Percentiles rank a stretch among this genome's conserved stretches.
These are phyloP conservation scores for Cettia cetti DNA, from an alignment of 2,113 vertebrate species.

Conservation along the genomic window DNA sequence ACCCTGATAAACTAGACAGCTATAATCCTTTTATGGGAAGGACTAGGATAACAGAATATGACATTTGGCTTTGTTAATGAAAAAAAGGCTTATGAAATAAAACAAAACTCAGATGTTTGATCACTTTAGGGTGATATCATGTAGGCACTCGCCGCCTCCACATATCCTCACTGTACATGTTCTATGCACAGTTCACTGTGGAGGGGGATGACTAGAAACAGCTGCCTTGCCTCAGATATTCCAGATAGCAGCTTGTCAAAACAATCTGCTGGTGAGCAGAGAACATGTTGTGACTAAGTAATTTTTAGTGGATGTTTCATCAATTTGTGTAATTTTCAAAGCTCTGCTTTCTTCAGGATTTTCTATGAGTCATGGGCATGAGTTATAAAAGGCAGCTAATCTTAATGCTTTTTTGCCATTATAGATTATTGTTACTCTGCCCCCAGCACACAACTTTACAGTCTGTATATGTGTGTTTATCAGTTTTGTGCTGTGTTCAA, in stretches of 20 bases:
- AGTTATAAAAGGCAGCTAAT: background rate
- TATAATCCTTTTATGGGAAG: constrained; percentile 1
- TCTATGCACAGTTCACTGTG: background rate
- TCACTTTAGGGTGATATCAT: constrained; percentile 27
- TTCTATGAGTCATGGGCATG: background rate
- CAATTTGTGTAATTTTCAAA: background rate
- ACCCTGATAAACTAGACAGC: background rate
- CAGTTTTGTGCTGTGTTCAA: background rate
- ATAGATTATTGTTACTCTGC: background rate
- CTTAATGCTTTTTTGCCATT: background rate
- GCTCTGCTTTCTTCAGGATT: background rate
- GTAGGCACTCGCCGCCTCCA: background rate
- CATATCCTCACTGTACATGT: background rate
- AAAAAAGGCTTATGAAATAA: background rate
- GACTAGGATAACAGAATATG: background rate
- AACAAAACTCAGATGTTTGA: constrained; percentile 18
- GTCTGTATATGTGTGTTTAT: background rate
- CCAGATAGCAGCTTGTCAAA: constrained; percentile 31
- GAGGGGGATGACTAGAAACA: background rate
- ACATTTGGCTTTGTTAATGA: constrained; percentile 16
- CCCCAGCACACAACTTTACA: background rate
- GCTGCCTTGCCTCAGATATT: constrained; percentile 27
- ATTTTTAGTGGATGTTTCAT: constrained; percentile 34
- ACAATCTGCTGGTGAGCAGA: background rate
- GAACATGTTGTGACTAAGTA: constrained; percentile 4